phyloP scores from a whole-genome alignment of 2,113 vertebrate species.

The Pardalotus punctatus region DNA sequence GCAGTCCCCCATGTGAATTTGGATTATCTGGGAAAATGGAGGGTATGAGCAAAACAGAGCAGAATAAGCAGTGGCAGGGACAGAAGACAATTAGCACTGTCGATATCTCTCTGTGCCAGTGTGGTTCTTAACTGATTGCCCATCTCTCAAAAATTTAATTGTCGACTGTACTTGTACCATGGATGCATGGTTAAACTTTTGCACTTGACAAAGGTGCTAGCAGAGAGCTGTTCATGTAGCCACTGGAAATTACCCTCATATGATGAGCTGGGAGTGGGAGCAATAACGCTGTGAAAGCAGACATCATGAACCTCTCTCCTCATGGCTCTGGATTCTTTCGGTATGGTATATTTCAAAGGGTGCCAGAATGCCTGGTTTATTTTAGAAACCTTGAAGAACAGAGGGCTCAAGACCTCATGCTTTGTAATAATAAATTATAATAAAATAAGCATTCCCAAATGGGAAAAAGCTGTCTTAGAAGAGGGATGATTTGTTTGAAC shows the following conservation, averaged over 20 bases:
- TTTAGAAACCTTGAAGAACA: neutral
- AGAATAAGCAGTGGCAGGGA: neutral
- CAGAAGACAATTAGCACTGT: neutral
- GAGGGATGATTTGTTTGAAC: neutral
- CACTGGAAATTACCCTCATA: neutral
- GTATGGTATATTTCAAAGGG: neutral
- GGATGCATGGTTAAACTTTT: neutral
- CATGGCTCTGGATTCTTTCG: neutral
- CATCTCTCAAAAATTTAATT: slow-evolving; percentile 5
- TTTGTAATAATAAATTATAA: neutral
- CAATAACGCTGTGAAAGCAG: neutral
- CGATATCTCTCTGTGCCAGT: neutral
- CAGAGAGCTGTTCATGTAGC: neutral
- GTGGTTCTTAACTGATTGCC: neutral
- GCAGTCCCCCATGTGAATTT: neutral
- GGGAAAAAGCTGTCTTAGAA: neutral
- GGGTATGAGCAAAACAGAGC: neutral
- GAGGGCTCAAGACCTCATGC: neutral
- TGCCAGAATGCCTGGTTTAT: neutral
- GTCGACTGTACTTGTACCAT: neutral
- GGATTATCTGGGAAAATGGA: neutral
- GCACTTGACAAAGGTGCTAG: neutral
- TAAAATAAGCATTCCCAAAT: neutral
- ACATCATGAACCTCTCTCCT: neutral
- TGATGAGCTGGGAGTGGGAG: neutral